Conservation (phyloP, 1,140 invertebrate species). For the Trialeurodes vaporariorum region DNA sequence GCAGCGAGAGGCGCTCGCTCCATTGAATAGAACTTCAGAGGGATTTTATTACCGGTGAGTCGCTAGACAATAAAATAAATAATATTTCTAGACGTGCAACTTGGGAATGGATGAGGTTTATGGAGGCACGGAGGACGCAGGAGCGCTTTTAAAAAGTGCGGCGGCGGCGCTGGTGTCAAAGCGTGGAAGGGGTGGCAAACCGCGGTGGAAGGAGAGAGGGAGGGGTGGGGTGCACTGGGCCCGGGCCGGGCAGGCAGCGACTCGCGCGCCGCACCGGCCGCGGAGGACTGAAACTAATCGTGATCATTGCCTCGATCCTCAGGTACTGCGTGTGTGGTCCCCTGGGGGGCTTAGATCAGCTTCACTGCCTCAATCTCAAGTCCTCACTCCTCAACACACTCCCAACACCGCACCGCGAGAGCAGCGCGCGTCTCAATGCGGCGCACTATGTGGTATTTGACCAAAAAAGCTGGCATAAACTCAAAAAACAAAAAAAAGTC, state of each 20-base stretch:
- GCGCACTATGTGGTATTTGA: no score
- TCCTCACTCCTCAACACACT: no score
- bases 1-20: no score
- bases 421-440: not conserved
- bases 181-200: not conserved
- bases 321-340: not conserved
- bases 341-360: not conserved
- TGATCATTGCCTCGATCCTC: not conserved
- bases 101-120: not conserved
- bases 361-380: no score
- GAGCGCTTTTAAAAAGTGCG: no score
- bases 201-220: no score
- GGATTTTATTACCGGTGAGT: not conserved
- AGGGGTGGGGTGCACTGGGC: not conserved
- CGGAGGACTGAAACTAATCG: not conserved
- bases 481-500: no score
- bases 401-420: not conserved
- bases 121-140: no score
- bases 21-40: not conserved
- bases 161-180: not conserved
- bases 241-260: no score
- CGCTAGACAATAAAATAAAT: constrained; percentile 1
- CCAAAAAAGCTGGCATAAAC: no score
- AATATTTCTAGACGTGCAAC: not conserved
- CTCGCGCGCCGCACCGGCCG: no score